phyloP scores from a whole-genome alignment of 2,113 vertebrate species.

The Silurus asotus region DNA sequence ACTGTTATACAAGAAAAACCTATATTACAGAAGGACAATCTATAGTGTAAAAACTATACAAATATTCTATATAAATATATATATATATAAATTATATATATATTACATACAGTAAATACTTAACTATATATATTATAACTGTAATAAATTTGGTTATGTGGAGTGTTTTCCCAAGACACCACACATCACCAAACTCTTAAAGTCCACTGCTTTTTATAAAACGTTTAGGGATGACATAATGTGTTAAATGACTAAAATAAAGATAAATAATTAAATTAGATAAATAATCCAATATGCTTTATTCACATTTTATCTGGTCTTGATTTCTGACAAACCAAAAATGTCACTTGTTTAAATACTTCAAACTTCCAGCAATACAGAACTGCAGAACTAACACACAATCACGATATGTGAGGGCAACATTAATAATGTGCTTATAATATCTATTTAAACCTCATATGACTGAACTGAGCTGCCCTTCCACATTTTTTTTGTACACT shows the following conservation, averaged over 20 bases:
- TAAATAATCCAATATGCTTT: neutral
- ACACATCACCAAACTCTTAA: neutral
- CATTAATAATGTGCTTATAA: neutral
- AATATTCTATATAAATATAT: too few species aligned
- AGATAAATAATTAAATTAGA: too few species aligned
- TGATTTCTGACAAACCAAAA: neutral
- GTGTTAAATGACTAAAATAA: too few species aligned
- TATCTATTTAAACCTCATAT: neutral
- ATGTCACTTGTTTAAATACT: neutral
- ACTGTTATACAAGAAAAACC: neutral
- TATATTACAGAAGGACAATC: neutral
- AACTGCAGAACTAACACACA: constrained; percentile 2
- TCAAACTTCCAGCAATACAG: neutral
- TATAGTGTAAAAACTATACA: too few species aligned
- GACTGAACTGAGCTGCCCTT: neutral
- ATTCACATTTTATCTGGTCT: neutral
- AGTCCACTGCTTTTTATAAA: neutral
- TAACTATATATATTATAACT: neutral
- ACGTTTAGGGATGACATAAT: too few species aligned
- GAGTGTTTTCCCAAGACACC: neutral
- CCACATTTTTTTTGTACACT: neutral
- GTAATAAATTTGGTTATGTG: neutral
- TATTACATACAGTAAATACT: too few species aligned
- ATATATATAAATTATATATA: too few species aligned
- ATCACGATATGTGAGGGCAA: neutral